A percentile compares a stretch with the other conserved stretches of the same genome.
These are phyloP conservation scores for Neoitamus cyanurus DNA, from an alignment of 2,888 invertebrate species.

Conservation along the genomic window DNA sequence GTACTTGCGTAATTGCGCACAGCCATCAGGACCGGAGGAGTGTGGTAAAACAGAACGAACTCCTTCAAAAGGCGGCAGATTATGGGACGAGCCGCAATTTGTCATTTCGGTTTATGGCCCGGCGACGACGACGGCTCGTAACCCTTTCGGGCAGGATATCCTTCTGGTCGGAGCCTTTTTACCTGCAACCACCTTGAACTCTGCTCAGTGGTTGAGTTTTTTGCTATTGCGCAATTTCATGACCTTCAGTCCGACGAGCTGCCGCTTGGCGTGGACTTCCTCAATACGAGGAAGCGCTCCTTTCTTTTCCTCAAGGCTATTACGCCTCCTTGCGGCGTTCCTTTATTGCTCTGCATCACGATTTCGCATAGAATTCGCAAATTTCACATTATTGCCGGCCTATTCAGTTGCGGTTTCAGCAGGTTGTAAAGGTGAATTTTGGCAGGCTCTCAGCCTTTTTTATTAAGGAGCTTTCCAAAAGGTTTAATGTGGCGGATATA, in stretches of 20 bases:
- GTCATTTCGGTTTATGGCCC: background rate
- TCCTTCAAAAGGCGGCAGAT: background rate
- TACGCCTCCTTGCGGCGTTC: background rate
- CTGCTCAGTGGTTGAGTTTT: background rate
- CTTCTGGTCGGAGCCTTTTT: background rate
- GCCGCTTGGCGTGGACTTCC: background rate
- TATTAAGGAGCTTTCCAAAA: too few species aligned
- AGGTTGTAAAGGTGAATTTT: background rate
- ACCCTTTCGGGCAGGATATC: background rate
- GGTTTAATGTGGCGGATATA: too few species aligned
- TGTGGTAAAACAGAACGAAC: background rate
- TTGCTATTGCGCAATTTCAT: background rate
- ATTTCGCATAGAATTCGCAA: background rate
- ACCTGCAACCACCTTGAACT: background rate
- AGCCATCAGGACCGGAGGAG: background rate
- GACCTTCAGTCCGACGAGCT: background rate
- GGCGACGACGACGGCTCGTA: background rate
- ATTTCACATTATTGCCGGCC: background rate
- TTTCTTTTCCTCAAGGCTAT: background rate
- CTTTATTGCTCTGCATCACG: background rate
- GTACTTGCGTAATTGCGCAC: background rate
- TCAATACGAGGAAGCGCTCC: background rate
- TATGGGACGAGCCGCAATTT: conserved; percentile 1
- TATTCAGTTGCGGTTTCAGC: background rate
- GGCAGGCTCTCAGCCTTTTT: background rate